Conservation (phyloP, 92 coral and sea anemone species). For the Ricordea florida region DNA sequence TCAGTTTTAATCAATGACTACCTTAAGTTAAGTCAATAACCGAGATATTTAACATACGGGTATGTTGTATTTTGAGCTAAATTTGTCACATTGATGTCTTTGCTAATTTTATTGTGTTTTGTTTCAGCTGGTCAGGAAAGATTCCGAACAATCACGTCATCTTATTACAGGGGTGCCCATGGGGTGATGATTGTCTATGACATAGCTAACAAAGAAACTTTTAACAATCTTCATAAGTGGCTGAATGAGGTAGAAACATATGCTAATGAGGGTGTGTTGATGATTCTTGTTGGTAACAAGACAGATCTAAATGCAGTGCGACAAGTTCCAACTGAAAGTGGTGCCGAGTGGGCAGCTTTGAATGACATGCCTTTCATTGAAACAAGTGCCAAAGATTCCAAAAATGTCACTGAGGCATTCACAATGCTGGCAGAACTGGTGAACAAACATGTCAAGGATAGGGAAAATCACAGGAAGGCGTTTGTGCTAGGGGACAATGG, state of each 20-base stretch:
- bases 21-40: too few relatives aligned
- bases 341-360: constrained; percentile 79
- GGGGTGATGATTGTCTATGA: constrained; percentile 96
- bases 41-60: too few relatives aligned
- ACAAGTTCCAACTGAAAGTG: constrained; percentile 79
- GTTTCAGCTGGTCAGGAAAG: constrained; percentile 95
- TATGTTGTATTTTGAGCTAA: too few relatives aligned
- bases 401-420: constrained; percentile 87
- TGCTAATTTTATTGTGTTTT: neutral
- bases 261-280: constrained; percentile 78
- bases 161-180: constrained; percentile 98
- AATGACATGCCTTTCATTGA: constrained; percentile 95
- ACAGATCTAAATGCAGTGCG: constrained; percentile 82
- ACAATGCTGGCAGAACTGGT: constrained; percentile 75
- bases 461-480: constrained; percentile 53
- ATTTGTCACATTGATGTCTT: too few relatives aligned
- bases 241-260: constrained; percentile 85
- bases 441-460: constrained; percentile 72
- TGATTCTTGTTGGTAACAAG: constrained; percentile 97
- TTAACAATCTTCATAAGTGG: constrained; percentile 90
- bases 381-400: constrained; percentile 88
- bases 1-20: too few relatives aligned
- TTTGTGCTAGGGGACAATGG: constrained; percentile 64
- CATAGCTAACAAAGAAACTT: constrained; percentile 84
- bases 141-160: constrained; percentile 91